Conservation (phyloP, 2,888 invertebrate species). For the Ptilodon capucinus region DNA sequence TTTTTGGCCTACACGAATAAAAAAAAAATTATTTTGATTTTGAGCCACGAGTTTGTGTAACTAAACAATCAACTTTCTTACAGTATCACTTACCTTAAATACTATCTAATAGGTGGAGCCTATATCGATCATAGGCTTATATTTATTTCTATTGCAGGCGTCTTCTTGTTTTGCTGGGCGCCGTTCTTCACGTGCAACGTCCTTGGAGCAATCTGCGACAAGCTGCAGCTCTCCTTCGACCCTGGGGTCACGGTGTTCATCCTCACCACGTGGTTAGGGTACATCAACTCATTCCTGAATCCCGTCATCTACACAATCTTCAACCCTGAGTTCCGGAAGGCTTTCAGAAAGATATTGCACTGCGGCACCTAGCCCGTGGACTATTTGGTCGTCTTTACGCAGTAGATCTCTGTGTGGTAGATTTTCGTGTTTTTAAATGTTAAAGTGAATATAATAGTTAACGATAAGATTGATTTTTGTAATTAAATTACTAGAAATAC, state of each 20-base stretch:
- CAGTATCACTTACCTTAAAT: too few species aligned
- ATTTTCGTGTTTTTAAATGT: background rate
- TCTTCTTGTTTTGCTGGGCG: constrained; percentile 99
- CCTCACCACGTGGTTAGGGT: constrained; percentile 98
- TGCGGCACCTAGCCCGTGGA: constrained; percentile 82
- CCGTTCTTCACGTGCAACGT: constrained; percentile 99
- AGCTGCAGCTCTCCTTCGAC: constrained; percentile 89
- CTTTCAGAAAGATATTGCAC: constrained; percentile 96
- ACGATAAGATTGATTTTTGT: background rate
- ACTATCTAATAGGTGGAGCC: too few species aligned
- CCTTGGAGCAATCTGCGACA: constrained; percentile 97
- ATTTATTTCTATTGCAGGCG: constrained; percentile 84
- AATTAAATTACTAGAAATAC: too few species aligned
- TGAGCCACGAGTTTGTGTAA: too few species aligned
- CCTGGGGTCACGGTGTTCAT: constrained; percentile 95
- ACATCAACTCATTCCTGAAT: constrained; percentile 97
- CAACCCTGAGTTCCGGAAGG: constrained; percentile 98
- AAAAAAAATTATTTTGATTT: too few species aligned
- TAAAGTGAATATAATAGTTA: background rate
- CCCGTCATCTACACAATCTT: constrained; percentile 97
- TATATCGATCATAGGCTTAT: background rate
- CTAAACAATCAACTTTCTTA: too few species aligned
- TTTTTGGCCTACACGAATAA: too few species aligned
- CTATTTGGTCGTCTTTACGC: constrained; percentile 72
- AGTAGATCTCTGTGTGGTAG: constrained; percentile 46